Base-by-base conservation (phyloP, 1,140 invertebrate genomes). In the Pantala flavescens region DNA sequence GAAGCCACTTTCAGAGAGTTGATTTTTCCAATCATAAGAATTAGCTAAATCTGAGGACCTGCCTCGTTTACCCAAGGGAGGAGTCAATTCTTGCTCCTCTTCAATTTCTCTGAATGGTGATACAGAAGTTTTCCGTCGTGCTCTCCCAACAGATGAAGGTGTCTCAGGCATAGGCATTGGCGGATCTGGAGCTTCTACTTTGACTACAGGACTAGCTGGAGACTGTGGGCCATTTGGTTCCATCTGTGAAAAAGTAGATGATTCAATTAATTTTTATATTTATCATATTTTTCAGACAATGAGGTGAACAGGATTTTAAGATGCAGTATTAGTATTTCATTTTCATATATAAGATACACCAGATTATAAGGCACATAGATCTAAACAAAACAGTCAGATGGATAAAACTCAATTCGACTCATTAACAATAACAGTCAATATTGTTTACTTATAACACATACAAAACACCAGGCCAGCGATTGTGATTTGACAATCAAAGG, bases 11-110 rank as follows among this genome's bases (percentile, higher is more conserved):
- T 90, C 88, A 78, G 87, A 86, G 2, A 98, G 82, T 78, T 93
- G 89, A 24, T 88, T 85, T 24, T 90, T 89, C 95, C 95, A 98
- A 76, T 93, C 91, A 80, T 90, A 93, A 0, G 90, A 90, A 77
- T 90, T 89, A 2, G 86, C 87, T 78, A 91, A 84, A 82, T 89
- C 86, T 19, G 85, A 82, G 75, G 84, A 85, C 76, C 78, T 82
- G 80, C 84, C 87, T 81, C 82, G 82, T 76, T 86, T 82, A 80
- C 83, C 82, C n/a, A 36, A 28, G 71, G 36, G 71, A 16, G 21
- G 43, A 49, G 42, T 73, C 72, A 28, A 86, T 84, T 74, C 89
- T 83, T 7, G 90, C 90, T 83, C 91, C 93, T 16, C 88, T 86
- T 83, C 91, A 86, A 80, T 90, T 92, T 80, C 91, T 21, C 71